Percentiles rank a stretch among this genome's conserved stretches.
Evolutionary conservation across 2,113 vertebrate species (phyloP).

Genomic region (Sebastes fasciatus): DNA sequence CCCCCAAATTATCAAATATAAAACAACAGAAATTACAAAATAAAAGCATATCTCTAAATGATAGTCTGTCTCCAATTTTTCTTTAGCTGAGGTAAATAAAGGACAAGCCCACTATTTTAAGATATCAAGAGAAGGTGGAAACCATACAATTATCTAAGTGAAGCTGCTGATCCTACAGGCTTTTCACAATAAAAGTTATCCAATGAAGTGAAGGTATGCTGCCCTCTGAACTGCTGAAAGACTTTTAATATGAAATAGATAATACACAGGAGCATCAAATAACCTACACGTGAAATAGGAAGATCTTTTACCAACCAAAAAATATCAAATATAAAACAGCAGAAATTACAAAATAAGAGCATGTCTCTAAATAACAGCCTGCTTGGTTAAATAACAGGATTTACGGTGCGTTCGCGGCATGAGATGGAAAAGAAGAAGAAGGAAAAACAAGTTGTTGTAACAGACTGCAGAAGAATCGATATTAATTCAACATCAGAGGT

Average conservation of each 20-base stretch:
- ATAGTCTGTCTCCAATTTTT: neutral
- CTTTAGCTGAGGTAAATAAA: too few relatives aligned
- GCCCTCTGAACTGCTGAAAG: neutral
- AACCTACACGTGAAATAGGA: neutral
- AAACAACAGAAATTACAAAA: neutral
- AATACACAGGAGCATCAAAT: neutral
- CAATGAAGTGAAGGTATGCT: neutral
- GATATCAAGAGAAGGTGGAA: neutral
- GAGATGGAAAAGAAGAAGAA: neutral
- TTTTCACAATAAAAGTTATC: neutral
- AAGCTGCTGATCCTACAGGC: neutral
- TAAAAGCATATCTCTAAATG: neutral
- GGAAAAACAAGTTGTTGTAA: constrained; percentile 11
- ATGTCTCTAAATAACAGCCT: neutral
- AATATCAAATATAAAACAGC: neutral
- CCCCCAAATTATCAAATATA: neutral
- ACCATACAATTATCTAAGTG: neutral
- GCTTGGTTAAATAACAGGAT: neutral
- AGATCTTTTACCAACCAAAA: neutral
- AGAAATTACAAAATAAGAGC: neutral
- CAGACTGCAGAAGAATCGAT: constrained; percentile 40
- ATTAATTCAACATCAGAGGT: constrained; percentile 29
- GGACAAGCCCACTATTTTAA: neutral
- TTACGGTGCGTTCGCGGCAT: neutral
- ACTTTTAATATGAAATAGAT: neutral